A percentile compares a stretch with the other conserved stretches of the same genome.
Evolutionary conservation across 2,888 invertebrate species (phyloP).

Genomic region (Polyploca ridens): DNA sequence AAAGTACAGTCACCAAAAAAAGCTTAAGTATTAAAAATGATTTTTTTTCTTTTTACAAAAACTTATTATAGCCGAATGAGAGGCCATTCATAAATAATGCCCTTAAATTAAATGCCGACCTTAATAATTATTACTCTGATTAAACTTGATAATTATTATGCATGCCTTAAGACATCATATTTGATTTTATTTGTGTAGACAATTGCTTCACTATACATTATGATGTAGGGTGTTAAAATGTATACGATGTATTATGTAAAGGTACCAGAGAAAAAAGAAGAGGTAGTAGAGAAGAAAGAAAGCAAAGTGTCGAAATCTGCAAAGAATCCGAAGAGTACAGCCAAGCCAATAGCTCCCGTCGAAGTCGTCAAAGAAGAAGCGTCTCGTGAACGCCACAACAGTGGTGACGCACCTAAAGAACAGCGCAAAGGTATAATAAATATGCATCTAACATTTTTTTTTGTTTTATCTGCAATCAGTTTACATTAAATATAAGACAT

Average conservation of each 20-base stretch:
- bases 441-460: not conserved
- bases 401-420: conserved; percentile 68
- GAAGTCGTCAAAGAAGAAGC: conserved; percentile 63
- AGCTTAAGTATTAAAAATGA: too few relatives aligned
- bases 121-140: not conserved
- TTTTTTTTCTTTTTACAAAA: too few relatives aligned
- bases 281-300: conserved; percentile 65
- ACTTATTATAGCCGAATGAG: too few relatives aligned
- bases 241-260: conserved; percentile 26
- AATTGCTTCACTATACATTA: not conserved
- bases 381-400: conserved; percentile 56
- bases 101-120: too few relatives aligned
- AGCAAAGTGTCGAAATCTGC: conserved; percentile 51
- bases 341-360: conserved; percentile 43
- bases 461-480: too few relatives aligned
- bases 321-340: conserved; percentile 47
- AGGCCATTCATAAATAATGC: too few relatives aligned
- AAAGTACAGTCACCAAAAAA: too few relatives aligned
- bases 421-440: conserved; percentile 69
- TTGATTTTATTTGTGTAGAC: not conserved
- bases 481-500: too few relatives aligned
- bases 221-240: conserved; percentile 5
- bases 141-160: not conserved
- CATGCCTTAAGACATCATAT: not conserved
- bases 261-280: conserved; percentile 68